These are phyloP conservation scores for Semaprochilodus insignis DNA, from an alignment of 2,797 vertebrate genomes.

Conservation along the genomic window DNA sequence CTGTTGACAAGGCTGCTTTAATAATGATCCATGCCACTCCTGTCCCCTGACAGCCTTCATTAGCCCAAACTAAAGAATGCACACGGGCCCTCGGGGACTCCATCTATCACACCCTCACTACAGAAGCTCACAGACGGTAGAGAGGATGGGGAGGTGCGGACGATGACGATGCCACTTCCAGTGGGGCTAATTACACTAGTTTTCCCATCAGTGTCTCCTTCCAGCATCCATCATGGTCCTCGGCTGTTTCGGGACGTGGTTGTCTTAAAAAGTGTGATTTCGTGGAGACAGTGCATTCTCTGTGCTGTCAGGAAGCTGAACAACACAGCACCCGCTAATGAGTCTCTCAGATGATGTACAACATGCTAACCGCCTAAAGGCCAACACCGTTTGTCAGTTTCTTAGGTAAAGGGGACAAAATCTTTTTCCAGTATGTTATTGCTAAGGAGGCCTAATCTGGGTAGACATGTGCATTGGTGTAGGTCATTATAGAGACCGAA, in stretches of 20 bases:
- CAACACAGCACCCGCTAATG: background rate
- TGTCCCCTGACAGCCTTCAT: conserved; percentile 61
- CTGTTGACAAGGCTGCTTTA: conserved; percentile 58
- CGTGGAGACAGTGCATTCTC: background rate
- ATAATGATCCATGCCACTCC: conserved; percentile 65
- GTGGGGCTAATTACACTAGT: background rate
- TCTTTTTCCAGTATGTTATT: background rate
- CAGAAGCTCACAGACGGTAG: background rate
- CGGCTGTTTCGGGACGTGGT: background rate
- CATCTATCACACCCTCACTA: conserved; percentile 25
- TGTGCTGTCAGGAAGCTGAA: background rate
- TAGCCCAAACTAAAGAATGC: conserved; percentile 59
- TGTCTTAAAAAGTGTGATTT: background rate
- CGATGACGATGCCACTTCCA: conserved; percentile 17
- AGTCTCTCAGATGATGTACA: conserved; percentile 8
- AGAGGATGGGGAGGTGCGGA: background rate
- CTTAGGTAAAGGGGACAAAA: background rate
- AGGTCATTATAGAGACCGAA: background rate
- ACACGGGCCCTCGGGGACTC: conserved; percentile 35
- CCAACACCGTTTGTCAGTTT: conserved; percentile 8
- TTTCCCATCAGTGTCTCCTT: conserved; percentile 3
- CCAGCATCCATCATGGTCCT: background rate
- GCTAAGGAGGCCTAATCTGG: no score
- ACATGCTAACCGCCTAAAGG: conserved; percentile 1
- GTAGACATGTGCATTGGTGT: background rate